Conservation (phyloP, 2,113 vertebrate genomes). For the Eublepharis macularius region DNA sequence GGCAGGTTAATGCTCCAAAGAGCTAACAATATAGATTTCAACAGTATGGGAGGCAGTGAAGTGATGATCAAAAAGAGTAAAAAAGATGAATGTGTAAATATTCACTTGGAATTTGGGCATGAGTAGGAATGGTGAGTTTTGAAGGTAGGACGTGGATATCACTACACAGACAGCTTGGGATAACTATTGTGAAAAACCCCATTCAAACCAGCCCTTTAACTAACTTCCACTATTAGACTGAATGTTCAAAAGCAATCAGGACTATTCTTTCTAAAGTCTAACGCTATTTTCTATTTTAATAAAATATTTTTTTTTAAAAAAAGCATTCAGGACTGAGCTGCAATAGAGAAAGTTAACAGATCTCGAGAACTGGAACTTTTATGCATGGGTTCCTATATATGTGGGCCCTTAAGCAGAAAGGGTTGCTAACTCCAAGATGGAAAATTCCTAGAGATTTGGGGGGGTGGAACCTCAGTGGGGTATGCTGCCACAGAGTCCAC, state of each 20-base stretch:
- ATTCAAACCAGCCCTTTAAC: background rate
- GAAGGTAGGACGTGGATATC: background rate
- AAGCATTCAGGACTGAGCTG: background rate
- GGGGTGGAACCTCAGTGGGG: no score
- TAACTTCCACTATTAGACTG: background rate
- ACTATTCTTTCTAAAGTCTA: no score
- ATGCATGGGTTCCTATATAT: background rate
- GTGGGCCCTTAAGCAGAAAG: no score
- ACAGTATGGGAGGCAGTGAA: no score
- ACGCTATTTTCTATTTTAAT: no score
- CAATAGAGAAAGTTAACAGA: background rate
- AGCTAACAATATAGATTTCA: background rate
- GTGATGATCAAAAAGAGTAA: background rate
- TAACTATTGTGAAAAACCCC: background rate
- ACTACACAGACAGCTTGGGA: background rate
- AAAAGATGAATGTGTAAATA: background rate
- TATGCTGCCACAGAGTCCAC: no score
- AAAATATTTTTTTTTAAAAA: no score
- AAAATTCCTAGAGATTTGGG: no score
- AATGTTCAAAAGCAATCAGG: background rate
- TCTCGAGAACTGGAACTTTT: background rate
- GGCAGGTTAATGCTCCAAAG: no score
- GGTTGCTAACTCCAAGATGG: no score
- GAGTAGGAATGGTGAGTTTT: background rate
- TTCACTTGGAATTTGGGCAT: background rate